These are phyloP conservation scores for Ostrea denselamellosa DNA, from an alignment of 1,140 invertebrate genomes.

Conservation along the genomic window DNA sequence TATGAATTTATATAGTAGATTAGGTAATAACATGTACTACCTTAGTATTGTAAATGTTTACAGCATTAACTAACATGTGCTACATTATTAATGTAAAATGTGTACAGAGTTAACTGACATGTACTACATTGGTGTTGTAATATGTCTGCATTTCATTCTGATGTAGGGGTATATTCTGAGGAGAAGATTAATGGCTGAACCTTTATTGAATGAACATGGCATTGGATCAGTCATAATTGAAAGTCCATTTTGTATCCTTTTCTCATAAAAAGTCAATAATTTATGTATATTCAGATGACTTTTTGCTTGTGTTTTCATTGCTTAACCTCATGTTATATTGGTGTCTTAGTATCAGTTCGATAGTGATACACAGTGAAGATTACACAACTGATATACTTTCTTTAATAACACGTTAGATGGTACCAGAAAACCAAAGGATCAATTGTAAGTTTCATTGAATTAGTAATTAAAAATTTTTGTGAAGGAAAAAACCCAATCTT, in stretches of 20 bases:
- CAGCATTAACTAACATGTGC: too few species aligned
- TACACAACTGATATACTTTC: slow-evolving; percentile 35
- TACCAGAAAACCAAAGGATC: slow-evolving; percentile 92
- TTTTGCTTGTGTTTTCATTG: neutral
- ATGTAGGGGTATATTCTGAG: slow-evolving; percentile 94
- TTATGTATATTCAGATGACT: neutral
- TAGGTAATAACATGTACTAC: too few species aligned
- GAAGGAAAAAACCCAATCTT: too few species aligned
- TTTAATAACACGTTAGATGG: slow-evolving; percentile 81
- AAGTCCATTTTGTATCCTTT: slow-evolving; percentile 94
- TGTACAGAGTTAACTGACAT: too few species aligned
- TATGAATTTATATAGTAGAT: too few species aligned
- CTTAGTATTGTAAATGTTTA: too few species aligned
- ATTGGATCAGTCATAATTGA: slow-evolving; percentile 97
- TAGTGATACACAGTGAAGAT: too few species aligned
- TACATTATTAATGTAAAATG: too few species aligned
- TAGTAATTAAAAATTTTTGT: too few species aligned
- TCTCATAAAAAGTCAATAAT: neutral
- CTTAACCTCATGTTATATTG: neutral
- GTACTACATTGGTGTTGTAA: too few species aligned
- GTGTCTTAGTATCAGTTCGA: too few species aligned
- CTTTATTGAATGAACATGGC: slow-evolving; percentile 91
- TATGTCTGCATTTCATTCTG: slow-evolving; percentile 44
- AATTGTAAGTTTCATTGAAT: slow-evolving; percentile 85
- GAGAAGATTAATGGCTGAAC: slow-evolving; percentile 92